Conservation (phyloP, 2,888 invertebrate genomes). For the Shargacucullia verbasci region DNA sequence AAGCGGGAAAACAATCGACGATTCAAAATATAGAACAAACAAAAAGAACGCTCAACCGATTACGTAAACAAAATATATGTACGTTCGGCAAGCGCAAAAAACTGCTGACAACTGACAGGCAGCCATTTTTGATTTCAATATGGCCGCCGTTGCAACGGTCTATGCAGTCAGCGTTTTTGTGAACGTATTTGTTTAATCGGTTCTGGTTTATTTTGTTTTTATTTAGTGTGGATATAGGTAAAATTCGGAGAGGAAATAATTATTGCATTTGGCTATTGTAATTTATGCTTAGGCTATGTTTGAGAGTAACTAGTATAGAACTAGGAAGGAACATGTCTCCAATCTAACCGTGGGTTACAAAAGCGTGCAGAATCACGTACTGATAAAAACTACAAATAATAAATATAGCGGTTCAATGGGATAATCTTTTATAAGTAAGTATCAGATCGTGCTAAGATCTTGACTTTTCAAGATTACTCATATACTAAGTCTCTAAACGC, state of each 20-base stretch:
- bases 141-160: constrained; percentile 73
- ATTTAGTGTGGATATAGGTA: constrained; percentile 30
- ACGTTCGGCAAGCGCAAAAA: constrained; percentile 69
- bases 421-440: too few species aligned
- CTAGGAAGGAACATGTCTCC: too few species aligned
- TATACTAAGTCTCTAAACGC: constrained; percentile 49
- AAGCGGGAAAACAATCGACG: constrained; percentile 42
- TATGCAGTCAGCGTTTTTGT: constrained; percentile 78
- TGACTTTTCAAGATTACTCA: constrained; percentile 32
- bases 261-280: too few species aligned
- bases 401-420: too few species aligned
- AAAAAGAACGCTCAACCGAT: constrained; percentile 55
- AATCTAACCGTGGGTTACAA: too few species aligned
- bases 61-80: constrained; percentile 70
- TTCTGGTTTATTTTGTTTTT: constrained; percentile 58
- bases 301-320: too few species aligned
- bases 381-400: too few species aligned
- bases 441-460: constrained; percentile 26
- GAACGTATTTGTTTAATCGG: constrained; percentile 72
- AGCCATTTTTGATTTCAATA: constrained; percentile 81
- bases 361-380: too few species aligned
- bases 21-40: constrained; percentile 56
- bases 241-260: not conserved
- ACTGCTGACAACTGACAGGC: constrained; percentile 74
- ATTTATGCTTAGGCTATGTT: too few species aligned